Base-by-base conservation (phyloP, 2,797 vertebrate species). In the Thripadectes ignobilis region DNA sequence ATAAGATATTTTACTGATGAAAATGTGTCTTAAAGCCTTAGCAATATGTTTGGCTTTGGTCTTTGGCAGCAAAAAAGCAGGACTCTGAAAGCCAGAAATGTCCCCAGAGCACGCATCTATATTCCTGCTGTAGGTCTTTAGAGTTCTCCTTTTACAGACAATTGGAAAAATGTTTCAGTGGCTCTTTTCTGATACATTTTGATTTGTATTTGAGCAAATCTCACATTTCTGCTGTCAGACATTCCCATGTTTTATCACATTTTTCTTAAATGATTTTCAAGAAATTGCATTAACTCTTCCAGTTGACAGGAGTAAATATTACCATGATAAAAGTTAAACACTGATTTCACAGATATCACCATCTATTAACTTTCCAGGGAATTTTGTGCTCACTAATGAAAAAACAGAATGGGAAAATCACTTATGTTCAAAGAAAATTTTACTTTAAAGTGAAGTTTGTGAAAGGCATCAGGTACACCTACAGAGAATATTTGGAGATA, bases 1-100 rank as follows among this genome's bases (percentile, higher is more conserved):
- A 96, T 98, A 97, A 97, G 97, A 96, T 92, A 97, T 97, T 98
- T 98, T 97, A 97, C 97, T 96, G 98, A 98, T 96, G 97, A 98
- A 97, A 98, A 98, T 97, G 96, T 94, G 90, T 97, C 97, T 97
- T 97, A 98, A 97, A 97, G 93, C 95, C 86, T 91, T 95, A 97
- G 96, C 96, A 97, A 98, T 97, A 95, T 95, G 92, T 94, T 98
- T 98, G 98, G 97, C 97, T 97, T 97, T 97, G 82, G 92, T 93
- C 57, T 97, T 96, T 97, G 97, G 98, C 97, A 98, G 95, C 74
- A 93, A 93, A 79, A 82, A 97, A 88, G 77, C 92, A 96, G 88
- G 94, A 96, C 89, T 92, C 93, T 87, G 77, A 95, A 97, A 97
- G 97, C 97, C 97, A 98, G 95, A 97, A 96, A 69, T 57, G 66